Conservation (phyloP, 2,888 invertebrate species). For the Spicauda simplicius region DNA sequence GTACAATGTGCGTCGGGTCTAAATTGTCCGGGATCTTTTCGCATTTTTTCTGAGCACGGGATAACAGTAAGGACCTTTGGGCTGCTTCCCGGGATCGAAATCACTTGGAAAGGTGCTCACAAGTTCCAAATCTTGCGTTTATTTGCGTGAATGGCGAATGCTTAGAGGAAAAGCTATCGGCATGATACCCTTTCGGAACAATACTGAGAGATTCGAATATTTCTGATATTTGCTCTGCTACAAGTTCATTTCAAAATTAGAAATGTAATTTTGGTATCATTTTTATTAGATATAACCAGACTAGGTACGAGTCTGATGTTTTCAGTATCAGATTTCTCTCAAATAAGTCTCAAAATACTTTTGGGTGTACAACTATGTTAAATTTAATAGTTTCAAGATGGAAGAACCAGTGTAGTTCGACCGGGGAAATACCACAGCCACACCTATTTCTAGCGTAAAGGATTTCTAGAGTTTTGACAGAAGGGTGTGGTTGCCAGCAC, state of each 20-base stretch:
- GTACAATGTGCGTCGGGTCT: not conserved
- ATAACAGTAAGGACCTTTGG: slow-evolving; percentile 26
- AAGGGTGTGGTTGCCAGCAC: no score
- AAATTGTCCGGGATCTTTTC: not conserved
- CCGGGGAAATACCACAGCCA: no score
- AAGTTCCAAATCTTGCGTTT: slow-evolving; percentile 32
- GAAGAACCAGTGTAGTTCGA: no score
- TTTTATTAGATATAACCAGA: no score
- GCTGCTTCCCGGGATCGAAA: slow-evolving; percentile 22
- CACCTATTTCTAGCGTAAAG: no score
- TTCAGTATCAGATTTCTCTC: no score
- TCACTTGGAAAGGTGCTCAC: slow-evolving; percentile 28
- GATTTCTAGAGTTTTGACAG: no score
- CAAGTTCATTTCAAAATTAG: not conserved
- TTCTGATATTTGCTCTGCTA: slow-evolving; percentile 3
- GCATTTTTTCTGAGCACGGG: slow-evolving; percentile 17
- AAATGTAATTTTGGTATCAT: no score
- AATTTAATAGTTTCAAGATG: no score
- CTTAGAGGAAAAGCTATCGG: slow-evolving; percentile 19
- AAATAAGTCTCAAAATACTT: no score
- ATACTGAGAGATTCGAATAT: not conserved
- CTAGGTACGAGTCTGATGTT: no score
- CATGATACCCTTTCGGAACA: slow-evolving; percentile 13
- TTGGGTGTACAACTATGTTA: no score
- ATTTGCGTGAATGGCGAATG: slow-evolving; percentile 29